Conservation (phyloP, 2,888 invertebrate species). For the Archips crataeganus region DNA sequence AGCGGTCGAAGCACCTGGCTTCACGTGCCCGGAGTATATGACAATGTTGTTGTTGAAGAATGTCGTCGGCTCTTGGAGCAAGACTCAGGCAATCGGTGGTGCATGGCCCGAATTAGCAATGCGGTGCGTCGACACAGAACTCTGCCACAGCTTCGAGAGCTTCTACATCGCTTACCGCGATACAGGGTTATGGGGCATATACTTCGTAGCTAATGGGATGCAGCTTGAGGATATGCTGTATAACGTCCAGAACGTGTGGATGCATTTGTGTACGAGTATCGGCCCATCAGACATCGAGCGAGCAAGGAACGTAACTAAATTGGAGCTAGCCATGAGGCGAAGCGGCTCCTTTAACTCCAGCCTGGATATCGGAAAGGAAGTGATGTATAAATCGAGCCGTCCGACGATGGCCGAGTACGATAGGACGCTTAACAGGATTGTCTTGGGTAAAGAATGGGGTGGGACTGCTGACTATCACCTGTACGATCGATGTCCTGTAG, state of each 20-base stretch:
- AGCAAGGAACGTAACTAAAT: slow-evolving; percentile 62
- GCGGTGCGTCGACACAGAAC: slow-evolving; percentile 56
- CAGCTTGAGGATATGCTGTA: slow-evolving; percentile 68
- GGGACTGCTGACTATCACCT: slow-evolving; percentile 58
- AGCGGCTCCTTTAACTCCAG: slow-evolving; percentile 62
- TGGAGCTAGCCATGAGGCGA: slow-evolving; percentile 58
- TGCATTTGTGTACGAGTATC: slow-evolving; percentile 66
- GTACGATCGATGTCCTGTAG: slow-evolving; percentile 74
- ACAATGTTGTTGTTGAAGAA: slow-evolving; percentile 65
- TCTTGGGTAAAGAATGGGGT: background rate
- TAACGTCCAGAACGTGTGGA: slow-evolving; percentile 70
- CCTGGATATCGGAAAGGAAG: slow-evolving; percentile 66
- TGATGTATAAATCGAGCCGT: slow-evolving; percentile 61
- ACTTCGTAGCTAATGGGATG: slow-evolving; percentile 65
- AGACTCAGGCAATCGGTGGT: slow-evolving; percentile 59
- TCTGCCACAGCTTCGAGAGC: slow-evolving; percentile 72
- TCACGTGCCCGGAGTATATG: slow-evolving; percentile 61
- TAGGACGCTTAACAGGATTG: slow-evolving; percentile 37
- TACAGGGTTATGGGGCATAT: slow-evolving; percentile 80
- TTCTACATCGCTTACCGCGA: slow-evolving; percentile 76
- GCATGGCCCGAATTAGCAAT: slow-evolving; percentile 63
- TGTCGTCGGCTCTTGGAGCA: slow-evolving; percentile 74
- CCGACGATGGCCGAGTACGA: slow-evolving; percentile 47
- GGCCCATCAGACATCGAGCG: slow-evolving; percentile 59
- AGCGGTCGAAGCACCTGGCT: slow-evolving; percentile 78